Evolutionary conservation across 2,888 invertebrate genomes (phyloP).

Genomic region (Troides helena): DNA sequence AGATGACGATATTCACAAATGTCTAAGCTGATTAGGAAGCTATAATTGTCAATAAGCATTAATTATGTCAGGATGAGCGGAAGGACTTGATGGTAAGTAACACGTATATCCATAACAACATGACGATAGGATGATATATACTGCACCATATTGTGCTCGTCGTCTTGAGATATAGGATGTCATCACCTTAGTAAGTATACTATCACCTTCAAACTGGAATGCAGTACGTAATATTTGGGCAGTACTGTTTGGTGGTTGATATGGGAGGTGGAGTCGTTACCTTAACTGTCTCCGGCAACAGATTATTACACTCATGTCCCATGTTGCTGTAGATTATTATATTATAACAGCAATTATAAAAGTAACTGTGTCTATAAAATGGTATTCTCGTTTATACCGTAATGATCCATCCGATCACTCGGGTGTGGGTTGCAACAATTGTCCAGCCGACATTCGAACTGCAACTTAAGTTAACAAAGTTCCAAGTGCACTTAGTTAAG

Average conservation of each 20-base stretch:
- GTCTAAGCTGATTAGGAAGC: not conserved
- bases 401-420: constrained; percentile 40
- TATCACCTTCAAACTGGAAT: no score
- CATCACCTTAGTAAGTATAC: no score
- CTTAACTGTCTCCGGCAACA: no score
- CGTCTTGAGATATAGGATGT: no score
- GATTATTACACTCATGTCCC: not conserved
- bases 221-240: no score
- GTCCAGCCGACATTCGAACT: constrained; percentile 69
- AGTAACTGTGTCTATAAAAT: constrained; percentile 11
- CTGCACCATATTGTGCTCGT: no score
- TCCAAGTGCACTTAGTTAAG: constrained; percentile 41
- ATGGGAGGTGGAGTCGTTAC: no score
- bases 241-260: no score
- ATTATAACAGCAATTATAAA: not conserved
- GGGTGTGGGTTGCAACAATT: constrained; percentile 74
- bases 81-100: no score
- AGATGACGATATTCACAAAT: not conserved
- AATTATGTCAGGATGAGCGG: not conserved
- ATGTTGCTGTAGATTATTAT: no score
- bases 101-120: no score
- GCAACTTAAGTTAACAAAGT: constrained; percentile 52
- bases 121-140: no score
- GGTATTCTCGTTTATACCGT: constrained; percentile 40
- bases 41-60: not conserved